Conservation (phyloP, 2,797 vertebrate genomes). For the Pelochelys cantorii region DNA sequence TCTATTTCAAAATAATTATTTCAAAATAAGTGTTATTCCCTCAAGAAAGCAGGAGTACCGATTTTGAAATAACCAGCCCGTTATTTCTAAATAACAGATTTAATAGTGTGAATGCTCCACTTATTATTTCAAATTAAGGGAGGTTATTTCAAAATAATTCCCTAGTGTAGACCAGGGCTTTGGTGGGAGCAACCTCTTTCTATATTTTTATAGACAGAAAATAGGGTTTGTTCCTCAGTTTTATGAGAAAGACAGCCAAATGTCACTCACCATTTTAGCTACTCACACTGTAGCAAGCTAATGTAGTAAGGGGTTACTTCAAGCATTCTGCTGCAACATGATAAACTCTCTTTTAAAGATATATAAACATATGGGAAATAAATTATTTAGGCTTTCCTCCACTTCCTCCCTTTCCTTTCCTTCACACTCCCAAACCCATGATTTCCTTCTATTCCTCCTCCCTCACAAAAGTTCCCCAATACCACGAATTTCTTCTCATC, state of each 20-base stretch:
- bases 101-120: too few species aligned
- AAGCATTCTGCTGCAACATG: not conserved
- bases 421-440: not conserved
- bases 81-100: too few species aligned
- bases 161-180: too few species aligned
- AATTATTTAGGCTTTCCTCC: not conserved
- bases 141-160: too few species aligned
- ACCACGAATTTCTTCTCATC: not conserved
- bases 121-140: too few species aligned
- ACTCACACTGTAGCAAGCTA: not conserved
- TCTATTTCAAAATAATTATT: too few species aligned
- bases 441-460: not conserved
- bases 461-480: not conserved
- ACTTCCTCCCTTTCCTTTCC: not conserved
- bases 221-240: not conserved
- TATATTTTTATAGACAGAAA: not conserved
- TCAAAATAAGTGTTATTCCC: too few species aligned
- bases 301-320: not conserved
- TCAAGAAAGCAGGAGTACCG: too few species aligned
- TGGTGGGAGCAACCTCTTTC: not conserved
- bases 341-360: not conserved
- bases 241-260: not conserved
- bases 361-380: not conserved
- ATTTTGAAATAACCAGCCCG: too few species aligned
- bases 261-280: not conserved